Base-by-base conservation (phyloP, 2,797 vertebrate genomes). In the Ptychobarbus kaznakovi region DNA sequence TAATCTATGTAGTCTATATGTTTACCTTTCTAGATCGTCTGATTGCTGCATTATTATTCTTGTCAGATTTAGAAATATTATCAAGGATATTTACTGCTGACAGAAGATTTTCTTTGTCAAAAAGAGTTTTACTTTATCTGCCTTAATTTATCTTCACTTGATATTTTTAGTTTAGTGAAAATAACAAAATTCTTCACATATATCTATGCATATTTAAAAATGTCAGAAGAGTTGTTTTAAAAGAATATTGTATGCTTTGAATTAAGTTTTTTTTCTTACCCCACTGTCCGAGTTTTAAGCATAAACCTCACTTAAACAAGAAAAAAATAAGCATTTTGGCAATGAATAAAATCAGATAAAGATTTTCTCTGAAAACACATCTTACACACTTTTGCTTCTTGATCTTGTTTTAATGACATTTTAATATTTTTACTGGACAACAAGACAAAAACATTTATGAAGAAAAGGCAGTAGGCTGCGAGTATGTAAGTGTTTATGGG, bases 91-190 rank as follows among this genome's bases (percentile, higher is more conserved):
- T 69, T 69, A 70, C 51, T 6, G 32, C 61, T 70, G 49, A 78
- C 65, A 22, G n/a, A 68, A 44, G 63, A 78, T 84, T 84, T 78
- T 25, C 25, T 22, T 69, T 46, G 74, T 78, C 83, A 78, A 70
- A 58, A 18, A 68, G 35, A 63, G n/a, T 69, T 58, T 70, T 58
- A 56, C 63, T 25, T 70, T 16, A 32, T 84, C 49, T 3, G 25
- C 12, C 13, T 42, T 16, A 58, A 84, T 84, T 69, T 11, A 69
- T 69, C 63, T 77, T 56, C n/a, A 51, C 44, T 66, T 68, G 32
- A 75, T 77, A 15, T 49, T 76, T 25, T 69, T 42, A 42, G 11
- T 44, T 84, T 44, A n/a, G 25, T n/a, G n/a, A 69, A 84, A 84
- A 70, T 44, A 84, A 58, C 10, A 20, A 6, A 68, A 77, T 32